These are phyloP conservation scores for Allygus modestus DNA, from an alignment of 2,888 invertebrate genomes.

Conservation along the genomic window DNA sequence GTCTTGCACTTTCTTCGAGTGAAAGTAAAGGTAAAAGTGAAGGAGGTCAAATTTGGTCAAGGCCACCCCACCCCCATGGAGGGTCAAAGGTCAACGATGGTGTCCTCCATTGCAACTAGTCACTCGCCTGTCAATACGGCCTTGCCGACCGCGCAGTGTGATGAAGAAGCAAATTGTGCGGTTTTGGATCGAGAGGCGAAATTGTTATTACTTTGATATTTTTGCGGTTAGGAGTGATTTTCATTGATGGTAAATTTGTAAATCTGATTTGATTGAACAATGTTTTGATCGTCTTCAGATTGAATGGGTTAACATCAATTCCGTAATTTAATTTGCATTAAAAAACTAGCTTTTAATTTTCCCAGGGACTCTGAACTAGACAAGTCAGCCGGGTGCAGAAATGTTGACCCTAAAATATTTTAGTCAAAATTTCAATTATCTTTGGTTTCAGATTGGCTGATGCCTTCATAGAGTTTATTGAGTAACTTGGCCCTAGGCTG, in stretches of 20 bases:
- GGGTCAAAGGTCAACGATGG: slow-evolving; percentile 20
- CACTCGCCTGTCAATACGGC: slow-evolving; percentile 4
- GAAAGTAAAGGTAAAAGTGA: slow-evolving; percentile 24
- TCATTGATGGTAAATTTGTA: neutral
- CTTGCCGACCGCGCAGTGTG: neutral
- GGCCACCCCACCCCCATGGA: neutral
- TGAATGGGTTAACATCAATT: too few species aligned
- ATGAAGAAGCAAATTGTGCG: neutral
- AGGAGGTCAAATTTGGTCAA: slow-evolving; percentile 4
- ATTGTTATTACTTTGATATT: neutral
- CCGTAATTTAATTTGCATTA: too few species aligned
- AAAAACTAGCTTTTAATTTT: too few species aligned
- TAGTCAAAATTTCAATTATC: too few species aligned
- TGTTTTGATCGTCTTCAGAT: too few species aligned
- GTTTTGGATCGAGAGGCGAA: neutral
- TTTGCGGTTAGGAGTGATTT: neutral
- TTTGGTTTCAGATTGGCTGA: too few species aligned
- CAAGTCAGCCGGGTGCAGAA: too few species aligned
- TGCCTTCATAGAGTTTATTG: too few species aligned
- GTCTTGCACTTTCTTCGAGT: slow-evolving; percentile 7
- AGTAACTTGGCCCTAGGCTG: too few species aligned
- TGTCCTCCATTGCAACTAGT: neutral
- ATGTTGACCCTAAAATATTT: too few species aligned
- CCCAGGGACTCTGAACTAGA: too few species aligned
- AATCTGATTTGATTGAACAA: neutral